Evolutionary conservation across 2,888 invertebrate genomes (phyloP).

Genomic region (Eulithis prunata): DNA sequence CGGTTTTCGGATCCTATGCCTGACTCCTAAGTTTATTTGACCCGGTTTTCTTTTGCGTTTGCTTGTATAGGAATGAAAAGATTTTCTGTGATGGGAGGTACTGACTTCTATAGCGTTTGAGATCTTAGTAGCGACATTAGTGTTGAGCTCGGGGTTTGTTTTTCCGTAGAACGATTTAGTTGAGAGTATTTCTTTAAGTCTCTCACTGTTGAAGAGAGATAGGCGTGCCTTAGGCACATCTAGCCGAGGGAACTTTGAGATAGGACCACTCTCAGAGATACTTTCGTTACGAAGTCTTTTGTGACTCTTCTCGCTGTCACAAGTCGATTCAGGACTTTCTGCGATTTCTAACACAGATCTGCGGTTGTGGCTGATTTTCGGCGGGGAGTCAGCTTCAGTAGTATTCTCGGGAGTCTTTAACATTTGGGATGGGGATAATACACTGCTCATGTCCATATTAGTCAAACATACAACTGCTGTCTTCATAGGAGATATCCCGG

Average conservation of each 20-base stretch:
- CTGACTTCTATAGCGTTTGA: constrained; percentile 66
- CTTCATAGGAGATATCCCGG: constrained; percentile 57
- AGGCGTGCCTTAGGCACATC: constrained; percentile 74
- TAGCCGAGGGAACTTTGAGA: constrained; percentile 66
- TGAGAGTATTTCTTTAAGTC: constrained; percentile 78
- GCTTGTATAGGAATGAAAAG: constrained; percentile 60
- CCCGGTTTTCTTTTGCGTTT: constrained; percentile 74
- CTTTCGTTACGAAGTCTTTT: constrained; percentile 72
- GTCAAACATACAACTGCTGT: constrained; percentile 65
- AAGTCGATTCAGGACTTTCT: constrained; percentile 72
- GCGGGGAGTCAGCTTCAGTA: constrained; percentile 68
- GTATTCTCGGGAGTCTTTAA: constrained; percentile 75
- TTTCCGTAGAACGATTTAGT: constrained; percentile 84
- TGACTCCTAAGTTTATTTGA: constrained; percentile 87
- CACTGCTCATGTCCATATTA: constrained; percentile 66
- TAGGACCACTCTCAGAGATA: constrained; percentile 62
- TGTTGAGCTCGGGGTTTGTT: constrained; percentile 70
- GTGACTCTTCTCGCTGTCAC: constrained; percentile 70
- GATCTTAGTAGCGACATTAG: constrained; percentile 61
- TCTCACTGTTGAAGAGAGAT: constrained; percentile 74
- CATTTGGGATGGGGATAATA: constrained; percentile 72
- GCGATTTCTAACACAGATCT: constrained; percentile 64
- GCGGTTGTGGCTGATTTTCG: constrained; percentile 69
- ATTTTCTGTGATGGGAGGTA: constrained; percentile 52
- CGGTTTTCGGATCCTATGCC: constrained; percentile 86